Base-by-base conservation (phyloP, 2,113 vertebrate species). In the Periophthalmus modestus region DNA sequence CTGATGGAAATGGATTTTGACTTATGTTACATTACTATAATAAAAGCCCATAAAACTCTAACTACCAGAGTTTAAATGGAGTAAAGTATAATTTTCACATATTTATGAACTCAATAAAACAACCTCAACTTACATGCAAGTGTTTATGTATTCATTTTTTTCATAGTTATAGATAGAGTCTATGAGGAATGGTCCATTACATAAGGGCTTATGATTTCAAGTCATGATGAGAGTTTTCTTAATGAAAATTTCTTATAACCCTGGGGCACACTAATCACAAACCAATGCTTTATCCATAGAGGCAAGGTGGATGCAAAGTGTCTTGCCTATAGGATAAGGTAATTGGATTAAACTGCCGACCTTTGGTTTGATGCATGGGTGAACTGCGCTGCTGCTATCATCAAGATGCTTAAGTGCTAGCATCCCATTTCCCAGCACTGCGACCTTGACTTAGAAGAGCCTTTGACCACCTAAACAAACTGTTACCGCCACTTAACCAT, bases 381-480 rank as follows among this genome's bases (percentile, higher is more conserved):
- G 16, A 52, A 19, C 48, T 50, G 15, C 48, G 18, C 34, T 70
- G 24, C 59, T 46, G 52, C 39, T 70, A 50, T 79, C 39, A 71
- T 33, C 43, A 28, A 23, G 47, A 63, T 75, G 39, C 81, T 82
- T 80, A 73, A 39, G 36, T n/a, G 47, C 66, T 73, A 18, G 57
- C 39, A 24, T 73, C 72, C 62, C 39, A 69, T 54, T 87, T 83
- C 76, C 69, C 66, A 76, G 34, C 75, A 80, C 83, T 62, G 73
- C 80, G 78, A 73, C 77, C 71, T 65, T 70, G 77, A 80, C 77
- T 71, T 77, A 61, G 65, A 47, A 65, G 75, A 83, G 71, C 54
- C 59, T 72, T 10, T 43, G 67, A 70, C 71, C 71, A 77, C 74
- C 77, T 77, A 87, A 89, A 85, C 82, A 89, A 88, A 88, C 77